Percentiles rank a stretch among this genome's conserved stretches.
Conservation (phyloP, 2,113 vertebrate genomes). For the Archocentrus centrarchus region DNA sequence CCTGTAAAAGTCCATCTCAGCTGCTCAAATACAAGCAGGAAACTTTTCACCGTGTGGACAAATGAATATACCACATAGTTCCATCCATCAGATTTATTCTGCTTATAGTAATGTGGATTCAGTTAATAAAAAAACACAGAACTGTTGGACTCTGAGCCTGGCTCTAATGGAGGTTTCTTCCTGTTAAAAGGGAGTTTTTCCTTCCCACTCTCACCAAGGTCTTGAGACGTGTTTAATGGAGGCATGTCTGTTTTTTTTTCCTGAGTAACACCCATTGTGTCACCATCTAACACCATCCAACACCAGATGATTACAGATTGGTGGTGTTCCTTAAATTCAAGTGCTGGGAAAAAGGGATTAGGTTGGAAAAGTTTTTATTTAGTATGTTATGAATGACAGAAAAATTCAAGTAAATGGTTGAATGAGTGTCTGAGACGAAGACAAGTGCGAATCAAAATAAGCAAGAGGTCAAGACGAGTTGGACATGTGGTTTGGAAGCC, state of each 20-base stretch:
- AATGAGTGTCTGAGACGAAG: neutral
- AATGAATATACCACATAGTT: neutral
- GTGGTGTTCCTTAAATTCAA: neutral
- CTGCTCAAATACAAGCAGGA: neutral
- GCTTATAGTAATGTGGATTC: neutral
- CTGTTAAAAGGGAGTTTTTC: too few relatives aligned
- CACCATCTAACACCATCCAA: neutral
- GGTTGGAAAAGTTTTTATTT: neutral
- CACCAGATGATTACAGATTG: neutral
- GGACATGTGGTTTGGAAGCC: conserved; percentile 54
- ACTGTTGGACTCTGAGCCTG: too few relatives aligned
- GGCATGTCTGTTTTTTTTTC: neutral
- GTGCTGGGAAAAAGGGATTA: neutral
- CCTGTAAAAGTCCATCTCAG: conserved; percentile 23
- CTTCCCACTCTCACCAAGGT: too few relatives aligned
- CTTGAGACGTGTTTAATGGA: neutral
- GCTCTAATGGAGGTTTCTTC: too few relatives aligned
- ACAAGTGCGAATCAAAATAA: conserved; percentile 38
- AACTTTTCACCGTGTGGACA: neutral
- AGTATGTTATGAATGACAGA: neutral
- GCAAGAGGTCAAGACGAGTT: conserved; percentile 28
- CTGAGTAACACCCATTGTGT: neutral
- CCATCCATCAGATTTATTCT: neutral
- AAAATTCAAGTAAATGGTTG: conserved; percentile 14
- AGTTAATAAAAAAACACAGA: neutral